Evolutionary conservation across 2,888 invertebrate species (phyloP), one percentile per base, ranked within the genome.

Genomic region (Neuroscelio doddi): DNA sequence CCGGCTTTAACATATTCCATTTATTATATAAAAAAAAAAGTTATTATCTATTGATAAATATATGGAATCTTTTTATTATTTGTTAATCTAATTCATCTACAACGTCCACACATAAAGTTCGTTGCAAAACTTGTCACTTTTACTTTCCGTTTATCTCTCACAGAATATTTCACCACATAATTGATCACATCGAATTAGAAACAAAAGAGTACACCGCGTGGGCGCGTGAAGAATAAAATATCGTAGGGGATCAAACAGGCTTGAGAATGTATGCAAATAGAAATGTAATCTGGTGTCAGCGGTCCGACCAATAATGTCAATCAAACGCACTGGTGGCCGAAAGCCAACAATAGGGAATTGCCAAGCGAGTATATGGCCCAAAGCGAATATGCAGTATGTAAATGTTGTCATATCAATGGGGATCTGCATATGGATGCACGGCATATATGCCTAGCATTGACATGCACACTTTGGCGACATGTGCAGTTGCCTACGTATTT

Each of bases 211-310:
- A 9, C 9, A 45, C 47, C 17, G 62, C 47, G 45, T 65, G 46
- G 45, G 59, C 45, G 57, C 39, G 58, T 41, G 62, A 45, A 56
- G 17, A 51, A 52, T 61, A 59, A 64, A 47, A 64, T 41, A 62
- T 57, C 57, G 62, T 41, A 17, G 53, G 62, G 62, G 75, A 75
- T 78, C 75, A 76, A 81, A 80, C 75, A 76, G 74, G 74, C 77
- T 72, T 75, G 81, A 76, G 81, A 81, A 83, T 81, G 78, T 84
- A 84, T 84, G 84, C 82, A 84, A 84, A 84, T 84, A 83, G 83
- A 84, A 83, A 83, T 83, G 83, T 84, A 83, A 84, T 83, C 84
- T 83, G 82, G 83, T 83, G 83, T 83, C 83, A 82, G 82, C 83
- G 80, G 81, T 78, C 79, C 80, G 78, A 82, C 82, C 83, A 83